Conservation (phyloP, 2,888 invertebrate species). For the Lathronympha strigana region DNA sequence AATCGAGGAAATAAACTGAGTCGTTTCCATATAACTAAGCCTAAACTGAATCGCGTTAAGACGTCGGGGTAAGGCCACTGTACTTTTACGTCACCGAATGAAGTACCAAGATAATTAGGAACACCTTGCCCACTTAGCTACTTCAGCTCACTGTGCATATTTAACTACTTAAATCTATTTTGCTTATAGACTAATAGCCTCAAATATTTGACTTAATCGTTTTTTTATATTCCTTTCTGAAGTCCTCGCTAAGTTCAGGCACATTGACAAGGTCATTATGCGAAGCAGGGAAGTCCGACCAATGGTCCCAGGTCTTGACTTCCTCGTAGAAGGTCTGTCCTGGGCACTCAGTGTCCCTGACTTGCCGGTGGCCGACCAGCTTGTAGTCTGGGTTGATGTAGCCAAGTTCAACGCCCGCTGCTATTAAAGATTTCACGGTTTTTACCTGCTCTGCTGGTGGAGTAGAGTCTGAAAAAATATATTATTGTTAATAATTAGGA, state of each 20-base stretch:
- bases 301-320: conserved; percentile 85
- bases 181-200: background rate
- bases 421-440: conserved; percentile 84
- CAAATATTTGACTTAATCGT: background rate
- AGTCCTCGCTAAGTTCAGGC: conserved; percentile 48
- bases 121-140: too few species aligned
- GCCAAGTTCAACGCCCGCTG: conserved; percentile 85
- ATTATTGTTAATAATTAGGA: background rate
- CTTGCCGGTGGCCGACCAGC: conserved; percentile 84
- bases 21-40: too few species aligned
- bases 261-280: conserved; percentile 53
- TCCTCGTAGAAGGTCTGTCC: conserved; percentile 85
- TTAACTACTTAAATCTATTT: background rate
- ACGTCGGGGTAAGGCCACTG: too few species aligned
- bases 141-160: too few species aligned
- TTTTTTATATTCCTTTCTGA: conserved; percentile 22
- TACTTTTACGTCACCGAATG: too few species aligned
- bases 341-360: conserved; percentile 85
- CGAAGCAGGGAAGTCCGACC: conserved; percentile 61
- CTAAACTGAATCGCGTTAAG: too few species aligned
- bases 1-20: too few species aligned
- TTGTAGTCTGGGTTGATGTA: conserved; percentile 83
- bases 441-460: conserved; percentile 85
- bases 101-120: too few species aligned
- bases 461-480: conserved; percentile 71